phyloP scores from a whole-genome alignment of 2,888 invertebrate species.

The Idaea aversata region DNA sequence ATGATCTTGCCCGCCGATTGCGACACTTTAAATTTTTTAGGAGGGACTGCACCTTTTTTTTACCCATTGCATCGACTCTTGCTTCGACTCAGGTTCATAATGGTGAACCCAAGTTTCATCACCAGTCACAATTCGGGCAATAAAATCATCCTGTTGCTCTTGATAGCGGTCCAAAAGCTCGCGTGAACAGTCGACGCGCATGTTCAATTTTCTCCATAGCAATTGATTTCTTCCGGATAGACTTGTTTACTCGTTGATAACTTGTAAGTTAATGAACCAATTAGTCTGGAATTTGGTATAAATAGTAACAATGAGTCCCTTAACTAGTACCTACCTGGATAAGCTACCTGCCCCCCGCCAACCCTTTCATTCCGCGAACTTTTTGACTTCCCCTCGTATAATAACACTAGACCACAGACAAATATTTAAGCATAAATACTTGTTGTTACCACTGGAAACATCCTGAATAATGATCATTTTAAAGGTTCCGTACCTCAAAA shows the following conservation, averaged over 20 bases:
- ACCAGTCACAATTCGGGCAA: constrained; percentile 21
- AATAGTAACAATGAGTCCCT: background rate
- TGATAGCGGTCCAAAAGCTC: constrained; percentile 21
- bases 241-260: background rate
- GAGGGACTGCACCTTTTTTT: constrained; percentile 29
- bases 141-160: constrained; percentile 16
- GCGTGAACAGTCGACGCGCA: constrained; percentile 21
- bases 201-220: constrained; percentile 14
- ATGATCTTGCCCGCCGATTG: constrained; percentile 69
- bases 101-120: constrained; percentile 35
- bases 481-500: too few species aligned
- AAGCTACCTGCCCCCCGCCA: background rate
- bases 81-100: constrained; percentile 32
- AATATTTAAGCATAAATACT: too few species aligned
- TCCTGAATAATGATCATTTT: too few species aligned
- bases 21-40: constrained; percentile 28
- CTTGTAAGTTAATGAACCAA: background rate
- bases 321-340: background rate
- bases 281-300: background rate
- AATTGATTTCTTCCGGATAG: background rate
- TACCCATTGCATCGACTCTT: constrained; percentile 28
- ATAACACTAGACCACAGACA: too few species aligned
- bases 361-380: constrained; percentile 4
- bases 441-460: too few species aligned
- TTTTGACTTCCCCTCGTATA: background rate